A percentile compares a stretch with the other conserved stretches of the same genome.
phyloP scores from a whole-genome alignment of 2,888 invertebrate genomes.

The Aphodius granarius region DNA sequence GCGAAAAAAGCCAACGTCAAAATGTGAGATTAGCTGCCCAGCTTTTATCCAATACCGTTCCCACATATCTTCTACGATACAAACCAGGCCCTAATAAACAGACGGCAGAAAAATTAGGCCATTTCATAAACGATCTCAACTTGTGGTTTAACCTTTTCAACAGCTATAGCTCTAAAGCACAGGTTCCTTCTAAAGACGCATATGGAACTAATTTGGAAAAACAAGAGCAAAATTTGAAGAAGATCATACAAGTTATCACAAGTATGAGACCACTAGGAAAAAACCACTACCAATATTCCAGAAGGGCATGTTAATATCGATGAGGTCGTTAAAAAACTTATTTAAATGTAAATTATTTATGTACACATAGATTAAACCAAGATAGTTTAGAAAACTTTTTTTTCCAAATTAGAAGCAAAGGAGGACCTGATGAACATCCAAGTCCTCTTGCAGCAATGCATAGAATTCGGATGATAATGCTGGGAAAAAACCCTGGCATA shows the following conservation, averaged over 20 bases:
- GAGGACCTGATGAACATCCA: slow-evolving; percentile 16
- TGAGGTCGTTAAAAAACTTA: slow-evolving; percentile 21
- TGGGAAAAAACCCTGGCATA: slow-evolving; percentile 11
- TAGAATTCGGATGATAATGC: slow-evolving; percentile 3
- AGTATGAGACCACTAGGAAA: slow-evolving; percentile 5
- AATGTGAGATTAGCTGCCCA: slow-evolving; percentile 10
- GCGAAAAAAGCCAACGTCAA: slow-evolving; percentile 7
- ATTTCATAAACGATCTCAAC: slow-evolving; percentile 9
- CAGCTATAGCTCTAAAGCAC: neutral
- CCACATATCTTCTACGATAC: slow-evolving; percentile 2
- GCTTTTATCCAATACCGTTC: slow-evolving; percentile 13
- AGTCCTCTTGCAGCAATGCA: slow-evolving; percentile 4
- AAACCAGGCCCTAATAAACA: slow-evolving; percentile 8
- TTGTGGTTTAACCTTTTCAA: slow-evolving; percentile 14
- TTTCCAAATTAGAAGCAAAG: slow-evolving; percentile 13
- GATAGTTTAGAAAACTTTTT: slow-evolving; percentile 31
- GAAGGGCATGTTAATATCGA: slow-evolving; percentile 29
- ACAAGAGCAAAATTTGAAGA: slow-evolving; percentile 7
- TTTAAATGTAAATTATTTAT: slow-evolving; percentile 22
- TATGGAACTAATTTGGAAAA: neutral
- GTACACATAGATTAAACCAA: slow-evolving; percentile 30
- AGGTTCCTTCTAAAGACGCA: neutral
- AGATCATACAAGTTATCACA: neutral
- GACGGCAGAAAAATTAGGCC: neutral
- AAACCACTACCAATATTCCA: slow-evolving; percentile 28